These are phyloP conservation scores for Leucophora obtusa DNA, from an alignment of 2,888 invertebrate genomes.

Conservation along the genomic window DNA sequence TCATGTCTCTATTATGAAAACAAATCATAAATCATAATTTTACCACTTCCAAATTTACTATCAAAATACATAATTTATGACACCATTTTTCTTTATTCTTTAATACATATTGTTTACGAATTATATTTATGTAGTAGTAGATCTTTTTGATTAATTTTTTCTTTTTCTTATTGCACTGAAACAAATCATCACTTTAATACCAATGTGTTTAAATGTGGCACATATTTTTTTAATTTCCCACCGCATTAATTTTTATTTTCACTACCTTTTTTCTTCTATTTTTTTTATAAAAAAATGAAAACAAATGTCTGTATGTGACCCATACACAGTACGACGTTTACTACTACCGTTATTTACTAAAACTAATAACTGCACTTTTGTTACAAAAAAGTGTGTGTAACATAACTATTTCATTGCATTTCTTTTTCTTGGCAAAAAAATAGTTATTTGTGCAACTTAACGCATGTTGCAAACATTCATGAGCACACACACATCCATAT, in stretches of 20 bases:
- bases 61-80: neutral
- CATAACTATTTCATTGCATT: slow-evolving; percentile 47
- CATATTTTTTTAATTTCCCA: slow-evolving; percentile 56
- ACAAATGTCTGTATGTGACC: slow-evolving; percentile 59
- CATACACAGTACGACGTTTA: slow-evolving; percentile 58
- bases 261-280: slow-evolving; percentile 5
- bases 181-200: neutral
- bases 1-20: too few relatives aligned
- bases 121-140: neutral
- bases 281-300: slow-evolving; percentile 47
- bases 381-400: slow-evolving; percentile 38
- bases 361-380: slow-evolving; percentile 47
- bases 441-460: slow-evolving; percentile 33
- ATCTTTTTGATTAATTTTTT: neutral
- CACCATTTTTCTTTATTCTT: neutral
- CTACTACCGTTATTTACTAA: slow-evolving; percentile 56
- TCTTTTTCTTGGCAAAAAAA: slow-evolving; percentile 11
- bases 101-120: neutral
- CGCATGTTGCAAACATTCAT: slow-evolving; percentile 48
- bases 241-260: slow-evolving; percentile 41
- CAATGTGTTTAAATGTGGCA: slow-evolving; percentile 34
- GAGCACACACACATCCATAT: neutral
- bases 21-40: neutral
- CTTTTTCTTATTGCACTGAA: neutral
- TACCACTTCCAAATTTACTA: neutral